Evolutionary conservation across 2,797 vertebrate genomes (phyloP), one percentile per base, ranked within the genome.

Genomic region (Crocidura indochinensis): DNA sequence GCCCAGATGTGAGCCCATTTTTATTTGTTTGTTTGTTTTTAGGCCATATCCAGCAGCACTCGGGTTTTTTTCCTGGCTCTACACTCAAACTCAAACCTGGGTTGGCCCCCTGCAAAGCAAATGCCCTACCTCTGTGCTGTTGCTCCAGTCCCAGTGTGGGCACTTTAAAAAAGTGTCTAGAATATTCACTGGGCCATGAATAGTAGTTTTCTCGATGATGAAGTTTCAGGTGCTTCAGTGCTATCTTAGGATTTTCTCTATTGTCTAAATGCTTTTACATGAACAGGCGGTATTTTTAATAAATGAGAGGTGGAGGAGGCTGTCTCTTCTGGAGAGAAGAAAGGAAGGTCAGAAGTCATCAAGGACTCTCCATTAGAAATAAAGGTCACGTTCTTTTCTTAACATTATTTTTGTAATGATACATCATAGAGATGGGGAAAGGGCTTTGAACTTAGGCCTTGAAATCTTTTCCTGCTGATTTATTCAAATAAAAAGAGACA

Each of bases 371-470:
- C 92, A 95, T 92, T 77, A 90, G 78, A 96, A 95, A 86, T 65
- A 96, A 95, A 95, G 94, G 87, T 94, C 95, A 90, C 77, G 77
- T 95, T 91, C 80, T 78, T 24, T 86, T 88, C 85, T 80, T 86
- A 46, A 65, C 47, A 78, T 89, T 88, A 92, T 85, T 95, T 92
- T 93, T 92, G 87, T 87, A 91, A 84, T 84, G 46, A 73, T 65
- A 81, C 19, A 89, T 92, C 64, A 69, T 64, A 83, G 73, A 87
- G 67, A 87, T 83, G 65, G 87, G 79, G 64, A 38, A 77, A 86
- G 46, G 80, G 62, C 68, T 92, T 90, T 91, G 91, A 90, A 90
- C 47, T 65, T 56, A 29, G 75, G 56, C 90, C 47, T 71, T 77
- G 62, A 75, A 82, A 81, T 86, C 85, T 85, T 56, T 90, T 38